Evolutionary conservation across 2,113 vertebrate genomes (phyloP).

Genomic region (Oplegnathus fasciatus): DNA sequence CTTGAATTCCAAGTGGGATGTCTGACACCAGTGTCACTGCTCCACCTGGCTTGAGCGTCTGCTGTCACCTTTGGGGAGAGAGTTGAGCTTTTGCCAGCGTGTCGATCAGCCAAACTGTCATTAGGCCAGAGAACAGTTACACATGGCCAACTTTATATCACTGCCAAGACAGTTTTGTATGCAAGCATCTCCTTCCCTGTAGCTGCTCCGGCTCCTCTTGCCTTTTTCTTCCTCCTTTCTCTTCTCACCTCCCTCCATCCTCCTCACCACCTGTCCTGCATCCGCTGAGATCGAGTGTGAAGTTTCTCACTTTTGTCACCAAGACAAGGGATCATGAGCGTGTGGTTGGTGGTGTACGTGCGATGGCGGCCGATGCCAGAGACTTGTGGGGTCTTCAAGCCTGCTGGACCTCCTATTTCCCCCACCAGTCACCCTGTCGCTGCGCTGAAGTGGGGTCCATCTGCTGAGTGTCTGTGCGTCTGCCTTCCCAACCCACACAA

Average conservation of each 20-base stretch:
- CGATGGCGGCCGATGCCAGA: conserved; percentile 12
- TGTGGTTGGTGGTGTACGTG: conserved; percentile 23
- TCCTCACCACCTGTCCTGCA: conserved; percentile 70
- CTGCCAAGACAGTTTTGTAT: conserved; percentile 63
- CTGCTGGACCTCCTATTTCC: conserved; percentile 61
- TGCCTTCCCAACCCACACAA: conserved; percentile 65
- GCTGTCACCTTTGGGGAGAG: conserved; percentile 69
- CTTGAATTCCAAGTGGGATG: conserved; percentile 49
- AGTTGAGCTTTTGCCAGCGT: conserved; percentile 53
- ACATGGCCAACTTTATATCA: conserved; percentile 55
- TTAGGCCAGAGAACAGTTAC: conserved; percentile 53
- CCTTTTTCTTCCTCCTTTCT: conserved; percentile 36
- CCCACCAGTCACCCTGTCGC: conserved; percentile 50
- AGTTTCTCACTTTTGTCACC: conserved; percentile 70
- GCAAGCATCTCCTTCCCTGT: conserved; percentile 50
- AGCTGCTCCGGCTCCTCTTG: conserved; percentile 17
- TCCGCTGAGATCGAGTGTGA: conserved; percentile 59
- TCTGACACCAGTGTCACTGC: conserved; percentile 66
- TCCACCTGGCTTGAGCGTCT: conserved; percentile 69
- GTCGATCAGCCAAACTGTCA: conserved; percentile 62
- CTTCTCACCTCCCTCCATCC: conserved; percentile 61
- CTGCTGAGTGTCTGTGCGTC: conserved; percentile 74
- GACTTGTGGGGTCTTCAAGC: conserved; percentile 58
- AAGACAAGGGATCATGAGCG: conserved; percentile 50
- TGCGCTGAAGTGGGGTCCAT: conserved; percentile 71